Base-by-base conservation (phyloP, 2,888 invertebrate species). In the Melangyna quadrimaculata region DNA sequence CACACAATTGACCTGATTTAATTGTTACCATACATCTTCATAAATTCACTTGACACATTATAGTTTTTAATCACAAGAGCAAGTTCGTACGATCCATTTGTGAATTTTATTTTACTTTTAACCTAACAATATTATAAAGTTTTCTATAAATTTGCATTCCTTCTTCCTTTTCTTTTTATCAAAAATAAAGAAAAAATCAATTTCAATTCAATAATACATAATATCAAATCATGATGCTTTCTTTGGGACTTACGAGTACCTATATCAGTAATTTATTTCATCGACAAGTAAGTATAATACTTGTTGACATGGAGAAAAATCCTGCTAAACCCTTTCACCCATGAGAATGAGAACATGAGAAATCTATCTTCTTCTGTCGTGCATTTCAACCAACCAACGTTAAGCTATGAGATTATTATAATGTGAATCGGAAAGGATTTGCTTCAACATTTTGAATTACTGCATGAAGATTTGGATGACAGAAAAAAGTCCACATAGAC, bases 401-500 rank as follows among this genome's bases (percentile, higher is more conserved):
- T 48, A 24, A 35, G 40, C 51, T 63, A 27, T 53, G 22, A 75
- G 55, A 55, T 37, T 61, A 80, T 80, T 75, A 75, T 70, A 75
- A 74, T 80, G 53, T 70, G 69, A 75, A 70, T 80, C 45, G 63
- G 55, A 70, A 48, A 63, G 75, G 75, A 75, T 75, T 75, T 55
- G 32, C 67, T 75, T 55, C 75, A 75, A 48, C 80, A 55, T 53
- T 79, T 71, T 32, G 55, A 32, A 55, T 53, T 29, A 17, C 29
- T 29, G 17, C n/a, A 32, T 29, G 55, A 29, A 55, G 29, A 29
- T 55, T 55, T 55, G 4, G 29, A 55, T 17, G 55, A 32, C 29
- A 32, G 17, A 3, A 53, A 48, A 53, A 53, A 27, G 24, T 14
- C 51, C 7, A 35, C 35, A 35, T 37, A 37, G 1, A n/a, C 1